Percentiles rank a stretch among this genome's conserved stretches.
Evolutionary conservation across 2,888 invertebrate genomes (phyloP).

Genomic region (Doris montereyensis): DNA sequence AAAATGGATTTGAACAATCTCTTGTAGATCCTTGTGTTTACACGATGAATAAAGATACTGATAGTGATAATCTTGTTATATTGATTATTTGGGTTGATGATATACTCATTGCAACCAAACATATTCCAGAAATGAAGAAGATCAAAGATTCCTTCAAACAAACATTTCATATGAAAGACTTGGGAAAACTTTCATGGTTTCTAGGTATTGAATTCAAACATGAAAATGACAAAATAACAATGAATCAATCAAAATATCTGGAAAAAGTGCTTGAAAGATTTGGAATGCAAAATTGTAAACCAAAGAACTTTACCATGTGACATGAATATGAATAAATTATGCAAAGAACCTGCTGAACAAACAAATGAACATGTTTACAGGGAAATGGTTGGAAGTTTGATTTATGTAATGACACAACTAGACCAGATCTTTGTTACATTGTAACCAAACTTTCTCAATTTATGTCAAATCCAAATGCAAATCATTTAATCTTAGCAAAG

Average conservation of each 20-base stretch:
- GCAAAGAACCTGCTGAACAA: not conserved
- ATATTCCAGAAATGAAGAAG: not conserved
- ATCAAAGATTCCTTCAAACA: not conserved
- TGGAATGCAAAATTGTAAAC: not conserved
- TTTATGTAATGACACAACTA: not conserved
- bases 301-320: not conserved
- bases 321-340: not conserved
- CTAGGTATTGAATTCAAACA: constrained; percentile 41
- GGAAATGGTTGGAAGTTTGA: not conserved
- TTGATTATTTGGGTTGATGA: constrained; percentile 9
- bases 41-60: not conserved
- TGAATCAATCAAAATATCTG: constrained; percentile 31
- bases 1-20: constrained; percentile 13
- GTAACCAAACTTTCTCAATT: not conserved
- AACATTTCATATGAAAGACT: constrained; percentile 40
- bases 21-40: constrained; percentile 1
- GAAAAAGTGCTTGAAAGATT: constrained; percentile 18
- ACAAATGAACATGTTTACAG: not conserved
- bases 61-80: not conserved
- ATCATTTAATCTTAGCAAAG: not conserved
- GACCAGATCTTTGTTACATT: not conserved
- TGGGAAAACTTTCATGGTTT: too few species aligned
- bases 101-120: constrained; percentile 35
- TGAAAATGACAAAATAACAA: not conserved
- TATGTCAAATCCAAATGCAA: not conserved